Percentiles rank a stretch among this genome's conserved stretches.
Evolutionary conservation across 2,888 invertebrate species (phyloP).

Genomic region (Scaptomyza reducta): DNA sequence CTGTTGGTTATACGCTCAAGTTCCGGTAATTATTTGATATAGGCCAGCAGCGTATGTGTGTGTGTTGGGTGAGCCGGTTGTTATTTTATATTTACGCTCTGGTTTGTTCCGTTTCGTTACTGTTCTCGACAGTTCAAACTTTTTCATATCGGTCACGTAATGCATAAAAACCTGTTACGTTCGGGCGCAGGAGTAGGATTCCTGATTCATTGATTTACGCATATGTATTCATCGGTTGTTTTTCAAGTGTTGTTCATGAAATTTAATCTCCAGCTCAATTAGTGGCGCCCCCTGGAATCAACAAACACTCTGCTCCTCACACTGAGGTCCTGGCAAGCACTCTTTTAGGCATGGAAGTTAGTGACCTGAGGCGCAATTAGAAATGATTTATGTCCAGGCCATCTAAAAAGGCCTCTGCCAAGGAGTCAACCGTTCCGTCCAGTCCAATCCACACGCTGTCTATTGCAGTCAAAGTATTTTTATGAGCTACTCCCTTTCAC

Average conservation of each 20-base stretch:
- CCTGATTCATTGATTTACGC: conserved; percentile 50
- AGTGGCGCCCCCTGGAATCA: conserved; percentile 29
- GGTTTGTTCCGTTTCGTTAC: conserved; percentile 35
- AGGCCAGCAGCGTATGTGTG: conserved; percentile 47
- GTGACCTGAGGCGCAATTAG: conserved; percentile 52
- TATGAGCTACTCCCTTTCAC: conserved; percentile 34
- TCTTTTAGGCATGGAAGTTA: conserved; percentile 18
- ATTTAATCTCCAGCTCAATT: conserved; percentile 61
- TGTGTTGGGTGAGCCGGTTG: conserved; percentile 27
- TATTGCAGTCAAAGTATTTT: conserved; percentile 62
- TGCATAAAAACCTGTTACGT: conserved; percentile 74
- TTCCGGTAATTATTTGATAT: conserved; percentile 78
- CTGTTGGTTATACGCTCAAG: conserved; percentile 74
- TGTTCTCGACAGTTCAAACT: conserved; percentile 38
- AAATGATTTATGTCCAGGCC: conserved; percentile 67
- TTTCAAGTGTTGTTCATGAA: conserved; percentile 43
- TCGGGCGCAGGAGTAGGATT: not conserved
- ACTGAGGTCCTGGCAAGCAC: not conserved
- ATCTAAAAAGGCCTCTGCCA: conserved; percentile 45
- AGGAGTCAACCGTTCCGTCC: not conserved
- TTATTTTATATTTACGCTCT: conserved; percentile 42
- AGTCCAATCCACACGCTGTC: conserved; percentile 32
- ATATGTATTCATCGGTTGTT: conserved; percentile 15
- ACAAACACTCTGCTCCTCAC: not conserved
- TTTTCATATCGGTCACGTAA: conserved; percentile 71